Base-by-base conservation (phyloP, 2,888 invertebrate species). In the Ametastegia equiseti region DNA sequence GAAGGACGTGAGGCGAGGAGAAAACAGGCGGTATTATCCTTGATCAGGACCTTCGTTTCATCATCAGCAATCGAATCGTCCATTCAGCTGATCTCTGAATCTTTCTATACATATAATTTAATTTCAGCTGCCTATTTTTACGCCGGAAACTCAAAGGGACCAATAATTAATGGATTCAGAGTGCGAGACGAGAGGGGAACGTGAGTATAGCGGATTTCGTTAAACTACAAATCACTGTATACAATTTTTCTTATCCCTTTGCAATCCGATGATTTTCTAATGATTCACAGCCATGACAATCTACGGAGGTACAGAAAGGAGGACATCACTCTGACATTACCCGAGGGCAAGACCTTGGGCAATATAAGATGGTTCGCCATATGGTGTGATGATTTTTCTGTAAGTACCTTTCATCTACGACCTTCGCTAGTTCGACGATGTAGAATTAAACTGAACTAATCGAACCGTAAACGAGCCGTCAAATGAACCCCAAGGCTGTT, bases 381-480 rank as follows among this genome's bases (percentile, higher is more conserved):
- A 50, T 98, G 97, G 97, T 98, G 98, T 92, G 96, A 97, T 89
- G 97, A 97, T 90, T 97, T 96, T 88, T 94, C 96, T 81, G 98
- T 98, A 89, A 95, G 87, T 80, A 67, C 42, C 39, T 67, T 39
- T 60, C 42, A 60, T 33, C 60, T 39, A 2, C 19, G 50, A 36
- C 42, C 42, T 42, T 71, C 65, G 65, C n/a, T n/a, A 3, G n/a
- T 67, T 42, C 36, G 42, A n/a, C 42, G 36, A 67, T 6, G 5
- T 67, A 9, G 7, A 39, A 67, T n/a, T n/a, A 23, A 67, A 39
- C 23, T 39, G 19, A 23, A 23, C 19, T 54, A 23, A 23, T 54
- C 23, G 19, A 2, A 54, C 23, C 63, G 63, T 63, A 7, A 63
- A 63, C 15, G 15, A 63, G 30, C 63, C 30, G 15, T 67, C 65